These are phyloP conservation scores for Phrynosoma blainvillii DNA, from an alignment of 2,113 vertebrate genomes.

Conservation along the genomic window DNA sequence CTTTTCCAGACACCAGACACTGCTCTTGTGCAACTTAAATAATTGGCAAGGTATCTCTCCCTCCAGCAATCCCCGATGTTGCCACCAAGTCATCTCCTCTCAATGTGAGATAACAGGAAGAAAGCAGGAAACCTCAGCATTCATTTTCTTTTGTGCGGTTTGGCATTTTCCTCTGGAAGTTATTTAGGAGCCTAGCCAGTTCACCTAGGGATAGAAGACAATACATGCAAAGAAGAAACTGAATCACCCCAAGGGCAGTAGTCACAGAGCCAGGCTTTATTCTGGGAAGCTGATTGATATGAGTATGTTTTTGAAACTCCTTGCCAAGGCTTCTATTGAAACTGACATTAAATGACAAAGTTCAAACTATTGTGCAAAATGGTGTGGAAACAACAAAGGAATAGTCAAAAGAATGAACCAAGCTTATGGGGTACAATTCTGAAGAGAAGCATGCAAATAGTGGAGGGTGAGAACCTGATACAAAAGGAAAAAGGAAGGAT, in stretches of 20 bases:
- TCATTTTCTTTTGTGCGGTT: constrained; percentile 47
- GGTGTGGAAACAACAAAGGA: background rate
- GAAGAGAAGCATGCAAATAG: background rate
- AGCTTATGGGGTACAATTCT: background rate
- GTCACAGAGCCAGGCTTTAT: constrained; percentile 2
- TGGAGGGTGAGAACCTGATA: background rate
- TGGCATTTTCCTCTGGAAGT: constrained; percentile 49
- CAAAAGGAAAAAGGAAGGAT: background rate
- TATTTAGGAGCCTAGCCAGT: constrained; percentile 28
- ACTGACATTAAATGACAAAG: background rate
- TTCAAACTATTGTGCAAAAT: constrained; percentile 1
- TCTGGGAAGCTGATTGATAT: background rate
- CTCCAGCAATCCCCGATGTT: constrained; percentile 46
- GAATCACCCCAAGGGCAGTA: background rate
- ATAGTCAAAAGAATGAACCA: constrained; percentile 1
- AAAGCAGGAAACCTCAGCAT: constrained; percentile 42
- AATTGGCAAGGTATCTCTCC: constrained; percentile 49
- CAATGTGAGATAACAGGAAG: constrained; percentile 42
- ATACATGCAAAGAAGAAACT: constrained; percentile 9
- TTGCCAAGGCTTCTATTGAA: constrained; percentile 18
- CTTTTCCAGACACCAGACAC: background rate
- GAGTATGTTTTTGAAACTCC: constrained; percentile 7
- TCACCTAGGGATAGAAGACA: constrained; percentile 53
- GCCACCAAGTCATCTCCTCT: constrained; percentile 53
- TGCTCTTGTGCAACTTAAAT: constrained; percentile 28